Percentiles rank a stretch among this genome's conserved stretches.
Conservation (phyloP, 92 coral and sea anemone genomes). For the Siderastrea radians region DNA sequence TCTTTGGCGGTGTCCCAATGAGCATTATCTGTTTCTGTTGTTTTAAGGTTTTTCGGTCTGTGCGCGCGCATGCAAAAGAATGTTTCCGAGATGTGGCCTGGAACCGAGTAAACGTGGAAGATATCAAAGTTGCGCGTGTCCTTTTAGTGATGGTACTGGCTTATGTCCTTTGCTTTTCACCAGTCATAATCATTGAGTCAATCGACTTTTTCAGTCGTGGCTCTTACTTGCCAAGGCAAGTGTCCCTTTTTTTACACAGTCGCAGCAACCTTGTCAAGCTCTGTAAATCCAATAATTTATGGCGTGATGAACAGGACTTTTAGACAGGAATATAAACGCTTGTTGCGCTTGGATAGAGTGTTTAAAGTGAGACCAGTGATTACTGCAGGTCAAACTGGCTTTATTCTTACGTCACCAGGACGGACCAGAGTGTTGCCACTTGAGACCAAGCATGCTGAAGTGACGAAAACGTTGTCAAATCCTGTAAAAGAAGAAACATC, state of each 20-base stretch:
- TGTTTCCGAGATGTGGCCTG: slow-evolving; percentile 3
- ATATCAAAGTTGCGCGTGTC: slow-evolving; percentile 35
- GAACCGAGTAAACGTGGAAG: slow-evolving; percentile 38
- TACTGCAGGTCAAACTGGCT: background rate
- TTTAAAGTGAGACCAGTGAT: background rate
- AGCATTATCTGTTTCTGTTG: slow-evolving; percentile 24
- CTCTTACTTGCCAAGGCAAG: slow-evolving; percentile 33
- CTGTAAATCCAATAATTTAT: slow-evolving; percentile 48
- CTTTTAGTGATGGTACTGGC: slow-evolving; percentile 48
- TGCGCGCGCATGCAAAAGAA: slow-evolving; percentile 26
- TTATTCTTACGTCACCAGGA: background rate
- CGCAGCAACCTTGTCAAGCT: slow-evolving; percentile 16
- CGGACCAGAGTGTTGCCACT: background rate
- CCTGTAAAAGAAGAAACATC: too few species aligned
- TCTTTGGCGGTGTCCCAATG: slow-evolving; percentile 39
- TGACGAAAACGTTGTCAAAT: too few species aligned
- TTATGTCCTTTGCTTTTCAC: slow-evolving; percentile 27
- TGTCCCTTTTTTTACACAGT: slow-evolving; percentile 35
- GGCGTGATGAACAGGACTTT: slow-evolving; percentile 48
- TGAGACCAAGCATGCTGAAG: too few species aligned
- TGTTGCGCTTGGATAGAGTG: slow-evolving; percentile 10
- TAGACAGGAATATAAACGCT: slow-evolving; percentile 28
- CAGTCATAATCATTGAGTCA: slow-evolving; percentile 32
- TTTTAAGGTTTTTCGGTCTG: slow-evolving; percentile 29
- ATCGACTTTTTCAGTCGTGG: slow-evolving; percentile 40